Percentiles rank a stretch among this genome's conserved stretches.
Evolutionary conservation across 2,797 vertebrate species (phyloP).

Genomic region (Sphaeramia orbicularis): DNA sequence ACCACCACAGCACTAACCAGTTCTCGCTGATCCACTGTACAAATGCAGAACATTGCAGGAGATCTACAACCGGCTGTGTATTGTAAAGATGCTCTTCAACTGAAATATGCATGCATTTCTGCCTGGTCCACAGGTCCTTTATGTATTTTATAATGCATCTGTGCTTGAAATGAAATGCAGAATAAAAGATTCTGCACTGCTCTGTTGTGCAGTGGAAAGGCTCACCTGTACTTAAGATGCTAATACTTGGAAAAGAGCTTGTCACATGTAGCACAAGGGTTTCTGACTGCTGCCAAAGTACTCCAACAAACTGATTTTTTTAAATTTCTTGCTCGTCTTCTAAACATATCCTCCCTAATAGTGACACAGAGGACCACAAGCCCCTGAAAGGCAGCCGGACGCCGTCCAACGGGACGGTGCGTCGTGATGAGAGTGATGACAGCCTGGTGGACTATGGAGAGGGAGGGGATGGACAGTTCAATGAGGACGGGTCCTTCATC

Average conservation of each 20-base stretch:
- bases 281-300: constrained; percentile 47
- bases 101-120: no score
- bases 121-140: no score
- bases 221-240: constrained; percentile 24
- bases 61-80: no score
- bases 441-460: constrained; percentile 99
- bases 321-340: constrained; percentile 1
- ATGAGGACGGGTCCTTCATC: constrained; percentile 98
- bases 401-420: constrained; percentile 97
- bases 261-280: constrained; percentile 23
- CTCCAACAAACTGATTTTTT: neutral
- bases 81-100: no score
- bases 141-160: no score
- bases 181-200: no score
- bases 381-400: constrained; percentile 97
- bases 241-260: constrained; percentile 25
- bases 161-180: no score
- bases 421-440: constrained; percentile 97
- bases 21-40: constrained; percentile 63
- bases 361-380: constrained; percentile 98
- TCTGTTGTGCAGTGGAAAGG: constrained; percentile 66
- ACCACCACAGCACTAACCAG: constrained; percentile 49
- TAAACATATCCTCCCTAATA: constrained; percentile 62
- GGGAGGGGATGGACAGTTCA: constrained; percentile 98
- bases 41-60: constrained; percentile 7